Percentiles rank a stretch among this genome's conserved stretches.
Conservation (phyloP, 2,113 vertebrate species). For the Oryzias javanicus region DNA sequence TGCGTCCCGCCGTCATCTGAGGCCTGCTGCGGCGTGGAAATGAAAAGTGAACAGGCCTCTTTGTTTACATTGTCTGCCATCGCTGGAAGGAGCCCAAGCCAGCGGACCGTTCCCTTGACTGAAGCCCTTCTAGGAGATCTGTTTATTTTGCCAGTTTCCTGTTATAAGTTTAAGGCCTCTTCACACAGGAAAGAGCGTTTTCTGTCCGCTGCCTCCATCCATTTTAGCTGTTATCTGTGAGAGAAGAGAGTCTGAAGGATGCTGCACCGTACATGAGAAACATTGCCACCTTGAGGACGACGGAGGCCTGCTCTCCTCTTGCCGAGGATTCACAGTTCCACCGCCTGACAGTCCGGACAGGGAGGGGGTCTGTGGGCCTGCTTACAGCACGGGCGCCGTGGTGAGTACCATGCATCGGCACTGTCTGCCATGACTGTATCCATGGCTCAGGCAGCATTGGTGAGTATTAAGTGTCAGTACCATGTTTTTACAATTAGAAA, state of each 20-base stretch:
- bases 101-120: conserved; percentile 19
- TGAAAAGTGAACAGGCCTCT: conserved; percentile 34
- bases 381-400: conserved; percentile 28
- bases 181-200: conserved; percentile 35
- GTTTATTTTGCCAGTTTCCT: conserved; percentile 34
- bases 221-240: conserved; percentile 36
- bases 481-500: conserved; percentile 22
- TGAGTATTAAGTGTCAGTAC: conserved; percentile 61
- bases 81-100: conserved; percentile 53
- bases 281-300: conserved; percentile 62
- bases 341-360: conserved; percentile 26
- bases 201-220: conserved; percentile 25
- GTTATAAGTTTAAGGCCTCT: conserved; percentile 31
- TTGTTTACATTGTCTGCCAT: conserved; percentile 41
- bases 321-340: neutral
- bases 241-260: conserved; percentile 45
- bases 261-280: conserved; percentile 39
- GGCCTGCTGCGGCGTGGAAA: conserved; percentile 47
- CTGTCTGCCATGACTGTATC: conserved; percentile 67
- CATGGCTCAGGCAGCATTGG: conserved; percentile 60
- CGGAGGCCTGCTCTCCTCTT: conserved; percentile 31
- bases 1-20: conserved; percentile 18
- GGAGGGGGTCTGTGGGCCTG: conserved; percentile 22
- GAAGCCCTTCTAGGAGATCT: conserved; percentile 41
- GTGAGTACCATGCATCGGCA: conserved; percentile 57